phyloP scores from a whole-genome alignment of 2,888 invertebrate species.

The Morpho achilles region DNA sequence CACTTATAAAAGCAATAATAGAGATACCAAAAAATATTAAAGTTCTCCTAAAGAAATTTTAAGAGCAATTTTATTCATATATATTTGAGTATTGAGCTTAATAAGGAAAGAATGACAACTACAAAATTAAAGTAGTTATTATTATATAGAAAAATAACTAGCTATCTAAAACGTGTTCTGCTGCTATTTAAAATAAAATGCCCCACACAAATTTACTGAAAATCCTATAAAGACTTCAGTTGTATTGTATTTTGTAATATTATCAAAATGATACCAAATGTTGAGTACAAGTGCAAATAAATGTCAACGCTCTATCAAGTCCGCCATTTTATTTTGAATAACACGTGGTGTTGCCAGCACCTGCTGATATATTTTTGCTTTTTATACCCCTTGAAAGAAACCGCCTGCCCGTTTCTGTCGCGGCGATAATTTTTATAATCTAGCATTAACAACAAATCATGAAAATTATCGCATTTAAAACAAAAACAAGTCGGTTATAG shows the following conservation, averaged over 20 bases:
- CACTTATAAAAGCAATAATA: too few relatives aligned
- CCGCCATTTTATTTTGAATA: conserved; percentile 42
- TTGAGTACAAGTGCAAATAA: conserved; percentile 52
- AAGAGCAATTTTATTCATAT: too few relatives aligned
- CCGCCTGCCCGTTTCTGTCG: conserved; percentile 52
- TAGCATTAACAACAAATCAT: conserved; percentile 69
- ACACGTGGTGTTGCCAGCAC: conserved; percentile 44
- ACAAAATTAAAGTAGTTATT: too few relatives aligned
- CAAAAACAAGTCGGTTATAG: conserved; percentile 74
- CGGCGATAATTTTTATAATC: conserved; percentile 53
- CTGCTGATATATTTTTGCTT: conserved; percentile 49
- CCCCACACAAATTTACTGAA: too few relatives aligned
- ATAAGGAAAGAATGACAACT: too few relatives aligned
- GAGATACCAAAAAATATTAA: too few relatives aligned
- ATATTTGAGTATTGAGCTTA: too few relatives aligned
- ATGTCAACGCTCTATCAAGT: conserved; percentile 49
- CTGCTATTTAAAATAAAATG: too few relatives aligned
- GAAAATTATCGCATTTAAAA: conserved; percentile 64
- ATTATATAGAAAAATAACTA: too few relatives aligned
- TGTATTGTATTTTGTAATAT: conserved; percentile 10
- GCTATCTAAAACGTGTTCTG: too few relatives aligned
- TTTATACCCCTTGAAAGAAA: conserved; percentile 50
- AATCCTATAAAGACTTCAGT: too few relatives aligned
- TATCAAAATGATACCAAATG: conserved; percentile 44
- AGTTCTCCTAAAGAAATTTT: too few relatives aligned